Percentiles rank a stretch among this genome's conserved stretches.
Evolutionary conservation across 2,797 vertebrate genomes (phyloP).

Genomic region (Zenarchopterus dispar): DNA sequence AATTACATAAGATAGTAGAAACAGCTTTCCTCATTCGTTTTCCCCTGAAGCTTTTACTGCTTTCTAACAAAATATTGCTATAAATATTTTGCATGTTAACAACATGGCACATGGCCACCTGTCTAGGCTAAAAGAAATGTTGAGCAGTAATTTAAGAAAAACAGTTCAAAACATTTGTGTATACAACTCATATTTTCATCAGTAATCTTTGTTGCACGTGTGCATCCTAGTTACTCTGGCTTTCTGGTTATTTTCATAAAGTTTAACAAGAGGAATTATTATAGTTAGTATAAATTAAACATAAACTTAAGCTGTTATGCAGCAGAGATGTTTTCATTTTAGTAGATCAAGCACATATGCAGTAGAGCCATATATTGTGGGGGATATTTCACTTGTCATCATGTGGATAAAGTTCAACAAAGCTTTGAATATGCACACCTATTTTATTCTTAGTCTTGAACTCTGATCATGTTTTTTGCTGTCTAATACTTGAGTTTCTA

Average conservation of each 20-base stretch:
- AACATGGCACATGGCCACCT: constrained; percentile 63
- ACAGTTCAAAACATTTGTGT: constrained; percentile 73
- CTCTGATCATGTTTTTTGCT: constrained; percentile 18
- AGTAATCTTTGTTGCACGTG: constrained; percentile 39
- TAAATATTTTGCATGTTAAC: constrained; percentile 51
- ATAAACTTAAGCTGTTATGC: constrained; percentile 67
- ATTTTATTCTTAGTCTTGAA: constrained; percentile 23
- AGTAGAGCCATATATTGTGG: not conserved
- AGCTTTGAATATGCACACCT: constrained; percentile 1
- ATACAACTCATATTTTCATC: constrained; percentile 57
- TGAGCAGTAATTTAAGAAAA: constrained; percentile 63
- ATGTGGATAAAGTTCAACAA: not conserved
- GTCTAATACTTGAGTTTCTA: constrained; percentile 24
- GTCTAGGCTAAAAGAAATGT: constrained; percentile 61
- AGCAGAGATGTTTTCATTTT: constrained; percentile 4
- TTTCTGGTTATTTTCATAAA: constrained; percentile 63
- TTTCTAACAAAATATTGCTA: not conserved
- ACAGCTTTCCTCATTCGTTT: constrained; percentile 14
- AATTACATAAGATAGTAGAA: constrained; percentile 21
- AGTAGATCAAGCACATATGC: constrained; percentile 22
- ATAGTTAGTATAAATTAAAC: constrained; percentile 34
- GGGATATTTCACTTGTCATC: constrained; percentile 22
- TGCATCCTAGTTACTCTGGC: constrained; percentile 41
- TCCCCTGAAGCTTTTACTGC: not conserved
- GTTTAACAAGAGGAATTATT: constrained; percentile 52